These are phyloP conservation scores for Papilio gigon DNA, from an alignment of 2,888 invertebrate species.

Conservation along the genomic window DNA sequence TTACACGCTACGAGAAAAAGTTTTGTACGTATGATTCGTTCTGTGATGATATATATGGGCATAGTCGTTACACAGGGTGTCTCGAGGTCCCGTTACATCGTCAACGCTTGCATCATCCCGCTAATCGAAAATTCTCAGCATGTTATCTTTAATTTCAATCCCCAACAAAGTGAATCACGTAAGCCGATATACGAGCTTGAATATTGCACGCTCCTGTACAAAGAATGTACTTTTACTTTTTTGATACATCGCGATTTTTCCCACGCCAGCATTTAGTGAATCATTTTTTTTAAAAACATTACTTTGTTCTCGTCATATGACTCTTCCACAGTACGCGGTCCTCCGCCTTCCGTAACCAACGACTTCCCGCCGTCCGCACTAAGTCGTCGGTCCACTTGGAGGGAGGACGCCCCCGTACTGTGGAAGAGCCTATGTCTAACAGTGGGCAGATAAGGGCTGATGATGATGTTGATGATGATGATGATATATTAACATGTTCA, in stretches of 20 bases:
- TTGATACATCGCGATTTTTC: conserved; percentile 66
- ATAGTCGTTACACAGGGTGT: conserved; percentile 45
- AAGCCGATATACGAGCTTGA: conserved; percentile 68
- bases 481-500: neutral
- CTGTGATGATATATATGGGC: conserved; percentile 39
- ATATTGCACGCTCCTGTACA: conserved; percentile 66
- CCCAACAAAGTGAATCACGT: conserved; percentile 74
- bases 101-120: conserved; percentile 64
- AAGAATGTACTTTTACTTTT: conserved; percentile 81
- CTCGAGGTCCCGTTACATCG: conserved; percentile 62
- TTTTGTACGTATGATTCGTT: conserved; percentile 34
- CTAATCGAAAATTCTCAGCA: conserved; percentile 74
- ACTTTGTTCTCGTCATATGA: conserved; percentile 61
- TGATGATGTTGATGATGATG: too few species aligned
- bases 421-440: too few species aligned
- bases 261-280: conserved; percentile 65
- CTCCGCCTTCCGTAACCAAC: too few species aligned
- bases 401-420: too few species aligned
- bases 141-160: conserved; percentile 72
- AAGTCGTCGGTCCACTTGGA: too few species aligned
- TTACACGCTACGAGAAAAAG: conserved; percentile 32
- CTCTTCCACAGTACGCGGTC: too few species aligned
- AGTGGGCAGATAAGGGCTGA: too few species aligned
- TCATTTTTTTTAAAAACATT: conserved; percentile 58
- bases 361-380: too few species aligned